phyloP scores from a whole-genome alignment of 2,888 invertebrate species.

The Eristalinus aeneus region DNA sequence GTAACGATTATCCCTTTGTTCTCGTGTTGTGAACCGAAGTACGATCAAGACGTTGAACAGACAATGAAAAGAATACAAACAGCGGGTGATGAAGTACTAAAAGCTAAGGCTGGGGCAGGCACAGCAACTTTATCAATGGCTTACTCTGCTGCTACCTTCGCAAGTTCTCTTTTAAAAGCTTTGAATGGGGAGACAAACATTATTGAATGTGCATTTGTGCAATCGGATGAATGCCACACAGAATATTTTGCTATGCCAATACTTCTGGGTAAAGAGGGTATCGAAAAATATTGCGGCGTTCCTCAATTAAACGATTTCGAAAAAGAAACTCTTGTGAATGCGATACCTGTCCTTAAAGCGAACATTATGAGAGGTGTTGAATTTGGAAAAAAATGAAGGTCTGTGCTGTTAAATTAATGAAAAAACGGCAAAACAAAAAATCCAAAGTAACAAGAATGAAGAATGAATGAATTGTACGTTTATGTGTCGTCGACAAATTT shows the following conservation, averaged over 20 bases:
- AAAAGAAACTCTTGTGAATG: slow-evolving; percentile 87
- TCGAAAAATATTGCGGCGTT: slow-evolving; percentile 93
- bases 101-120: slow-evolving; percentile 97
- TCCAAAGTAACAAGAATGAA: too few species aligned
- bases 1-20: slow-evolving; percentile 97
- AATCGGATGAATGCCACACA: slow-evolving; percentile 91
- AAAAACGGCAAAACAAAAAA: too few species aligned
- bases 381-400: neutral
- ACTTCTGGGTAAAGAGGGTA: slow-evolving; percentile 90
- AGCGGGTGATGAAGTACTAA: slow-evolving; percentile 94
- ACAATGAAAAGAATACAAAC: slow-evolving; percentile 95
- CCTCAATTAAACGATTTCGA: slow-evolving; percentile 92
- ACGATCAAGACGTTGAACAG: slow-evolving; percentile 89
- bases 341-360: slow-evolving; percentile 89
- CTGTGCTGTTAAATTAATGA: too few species aligned
- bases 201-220: slow-evolving; percentile 94
- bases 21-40: slow-evolving; percentile 91
- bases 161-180: slow-evolving; percentile 89
- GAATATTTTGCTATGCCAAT: slow-evolving; percentile 96
- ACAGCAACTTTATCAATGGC: slow-evolving; percentile 99
- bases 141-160: slow-evolving; percentile 94
- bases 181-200: slow-evolving; percentile 88
- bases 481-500: too few species aligned
- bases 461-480: too few species aligned
- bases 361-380: neutral